These are phyloP conservation scores for Gordius sp. DNA, from an alignment of 2,888 invertebrate genomes.

Conservation along the genomic window DNA sequence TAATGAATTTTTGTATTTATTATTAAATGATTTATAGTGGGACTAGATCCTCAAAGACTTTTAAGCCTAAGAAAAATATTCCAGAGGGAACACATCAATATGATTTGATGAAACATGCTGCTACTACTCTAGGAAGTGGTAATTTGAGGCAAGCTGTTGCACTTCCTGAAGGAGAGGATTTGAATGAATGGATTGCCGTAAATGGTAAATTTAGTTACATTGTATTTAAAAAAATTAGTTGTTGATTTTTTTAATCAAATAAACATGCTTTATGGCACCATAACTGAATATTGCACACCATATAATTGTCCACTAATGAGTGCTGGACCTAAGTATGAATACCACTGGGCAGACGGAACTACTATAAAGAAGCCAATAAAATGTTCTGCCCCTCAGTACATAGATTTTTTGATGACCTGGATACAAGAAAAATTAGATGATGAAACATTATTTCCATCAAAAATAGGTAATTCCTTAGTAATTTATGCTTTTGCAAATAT, in stretches of 20 bases:
- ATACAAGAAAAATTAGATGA: constrained; percentile 97
- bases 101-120: constrained; percentile 78
- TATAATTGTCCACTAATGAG: constrained; percentile 92
- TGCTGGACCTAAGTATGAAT: constrained; percentile 93
- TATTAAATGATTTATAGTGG: background rate
- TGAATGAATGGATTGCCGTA: constrained; percentile 98
- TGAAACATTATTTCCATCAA: constrained; percentile 85
- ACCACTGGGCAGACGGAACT: constrained; percentile 72
- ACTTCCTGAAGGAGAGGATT: constrained; percentile 89
- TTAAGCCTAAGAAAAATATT: constrained; percentile 93
- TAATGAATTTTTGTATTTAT: constrained; percentile 4
- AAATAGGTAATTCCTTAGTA: constrained; percentile 46
- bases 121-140: constrained; percentile 83
- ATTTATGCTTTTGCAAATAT: background rate
- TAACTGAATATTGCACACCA: constrained; percentile 96
- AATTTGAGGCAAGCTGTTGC: constrained; percentile 79
- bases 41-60: constrained; percentile 41
- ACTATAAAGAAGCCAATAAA: constrained; percentile 62
- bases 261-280: constrained; percentile 95
- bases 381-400: constrained; percentile 93
- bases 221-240: constrained; percentile 36
- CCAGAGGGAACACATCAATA: constrained; percentile 93
- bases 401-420: constrained; percentile 97
- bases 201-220: constrained; percentile 55
- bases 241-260: constrained; percentile 99